A percentile compares a stretch with the other conserved stretches of the same genome.
Conservation (phyloP, 1,140 invertebrate species). For the Cherax destructor region DNA sequence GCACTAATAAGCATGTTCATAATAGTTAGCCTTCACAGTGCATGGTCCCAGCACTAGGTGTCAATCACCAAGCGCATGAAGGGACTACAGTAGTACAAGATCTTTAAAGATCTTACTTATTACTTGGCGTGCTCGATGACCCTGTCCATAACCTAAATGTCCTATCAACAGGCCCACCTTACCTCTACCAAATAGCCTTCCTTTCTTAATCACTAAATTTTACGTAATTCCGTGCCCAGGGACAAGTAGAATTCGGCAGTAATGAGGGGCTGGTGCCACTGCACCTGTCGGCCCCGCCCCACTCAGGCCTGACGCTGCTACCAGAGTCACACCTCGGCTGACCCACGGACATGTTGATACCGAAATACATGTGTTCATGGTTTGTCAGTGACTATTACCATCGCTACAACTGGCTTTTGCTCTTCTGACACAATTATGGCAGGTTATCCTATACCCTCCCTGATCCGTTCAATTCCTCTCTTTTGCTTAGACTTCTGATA, state of each 20-base stretch:
- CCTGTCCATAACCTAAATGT: slow-evolving; percentile 22
- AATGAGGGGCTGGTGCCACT: background rate
- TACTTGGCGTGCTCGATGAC: slow-evolving; percentile 52
- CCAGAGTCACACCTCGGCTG: slow-evolving; percentile 63
- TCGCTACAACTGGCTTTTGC: slow-evolving; percentile 64
- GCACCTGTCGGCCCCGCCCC: slow-evolving; percentile 28
- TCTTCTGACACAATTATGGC: slow-evolving; percentile 44
- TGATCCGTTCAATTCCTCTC: background rate
- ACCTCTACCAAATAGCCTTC: slow-evolving; percentile 21
- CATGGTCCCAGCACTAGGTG: slow-evolving; percentile 44
- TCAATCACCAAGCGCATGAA: slow-evolving; percentile 18
- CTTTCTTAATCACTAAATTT: background rate
- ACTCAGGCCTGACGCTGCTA: slow-evolving; percentile 23
- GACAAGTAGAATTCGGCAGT: slow-evolving; percentile 19
- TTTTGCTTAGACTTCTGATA: slow-evolving; percentile 1
- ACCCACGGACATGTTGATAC: slow-evolving; percentile 42
- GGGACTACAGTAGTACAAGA: background rate
- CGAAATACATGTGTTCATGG: background rate
- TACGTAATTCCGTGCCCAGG: slow-evolving; percentile 27
- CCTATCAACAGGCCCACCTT: slow-evolving; percentile 28
- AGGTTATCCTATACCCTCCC: slow-evolving; percentile 25
- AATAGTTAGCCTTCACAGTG: slow-evolving; percentile 31
- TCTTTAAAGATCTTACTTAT: background rate
- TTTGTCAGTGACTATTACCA: slow-evolving; percentile 23
- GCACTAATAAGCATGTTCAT: slow-evolving; percentile 57